Conservation (phyloP, 2,888 invertebrate species). For the Drosophila peninsularis region DNA sequence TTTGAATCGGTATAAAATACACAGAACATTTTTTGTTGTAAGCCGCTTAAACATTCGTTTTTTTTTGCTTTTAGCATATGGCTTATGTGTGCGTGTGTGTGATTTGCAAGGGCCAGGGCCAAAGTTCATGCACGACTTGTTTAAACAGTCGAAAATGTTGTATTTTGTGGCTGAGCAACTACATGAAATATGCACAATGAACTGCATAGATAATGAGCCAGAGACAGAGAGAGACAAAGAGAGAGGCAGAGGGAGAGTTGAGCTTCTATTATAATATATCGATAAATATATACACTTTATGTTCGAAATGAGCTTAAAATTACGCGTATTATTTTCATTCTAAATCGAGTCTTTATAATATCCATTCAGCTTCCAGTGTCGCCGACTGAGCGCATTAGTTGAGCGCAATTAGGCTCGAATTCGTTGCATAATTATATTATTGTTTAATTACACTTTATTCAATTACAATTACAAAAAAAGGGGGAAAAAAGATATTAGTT, state of each 20-base stretch:
- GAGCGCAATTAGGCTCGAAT: constrained; percentile 14
- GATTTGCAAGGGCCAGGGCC: constrained; percentile 42
- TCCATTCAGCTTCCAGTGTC: not conserved
- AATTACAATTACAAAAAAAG: constrained; percentile 27
- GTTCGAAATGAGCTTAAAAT: constrained; percentile 20
- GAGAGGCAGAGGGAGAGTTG: not conserved
- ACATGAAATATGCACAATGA: constrained; percentile 42
- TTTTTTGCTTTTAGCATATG: constrained; percentile 50
- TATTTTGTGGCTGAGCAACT: constrained; percentile 50
- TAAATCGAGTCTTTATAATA: not conserved
- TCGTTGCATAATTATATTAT: constrained; percentile 4
- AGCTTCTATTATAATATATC: not conserved
- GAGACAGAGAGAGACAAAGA: not conserved
- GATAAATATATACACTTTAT: not conserved
- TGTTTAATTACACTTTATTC: constrained; percentile 15
- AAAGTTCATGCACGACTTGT: constrained; percentile 64
- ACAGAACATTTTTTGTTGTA: constrained; percentile 50
- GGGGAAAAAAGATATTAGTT: not conserved
- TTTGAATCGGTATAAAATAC: constrained; percentile 52
- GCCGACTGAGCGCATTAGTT: not conserved
- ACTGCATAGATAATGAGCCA: constrained; percentile 46
- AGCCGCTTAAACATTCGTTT: constrained; percentile 56
- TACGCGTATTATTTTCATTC: constrained; percentile 14
- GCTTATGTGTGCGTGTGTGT: constrained; percentile 36
- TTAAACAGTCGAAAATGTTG: constrained; percentile 60